Conservation (phyloP, 2,113 vertebrate genomes). For the Phyllopteryx taeniolatus region DNA sequence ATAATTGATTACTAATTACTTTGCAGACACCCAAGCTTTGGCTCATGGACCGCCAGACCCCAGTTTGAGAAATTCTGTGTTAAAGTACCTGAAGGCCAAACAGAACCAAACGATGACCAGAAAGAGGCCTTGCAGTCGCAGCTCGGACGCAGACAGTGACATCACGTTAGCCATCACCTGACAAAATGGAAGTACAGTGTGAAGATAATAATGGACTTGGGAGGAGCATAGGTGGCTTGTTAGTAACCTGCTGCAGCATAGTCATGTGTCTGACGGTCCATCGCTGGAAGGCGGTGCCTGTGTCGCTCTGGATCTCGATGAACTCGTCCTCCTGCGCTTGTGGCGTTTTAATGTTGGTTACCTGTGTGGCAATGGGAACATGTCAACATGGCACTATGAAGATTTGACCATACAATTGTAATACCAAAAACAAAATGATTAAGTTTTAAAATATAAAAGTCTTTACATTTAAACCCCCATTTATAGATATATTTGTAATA, state of each 20-base stretch:
- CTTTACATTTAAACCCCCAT: too few relatives aligned
- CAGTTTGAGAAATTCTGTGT: not conserved
- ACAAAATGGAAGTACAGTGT: not conserved
- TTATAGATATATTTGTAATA: too few relatives aligned
- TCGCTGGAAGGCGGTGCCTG: slow-evolving; percentile 93
- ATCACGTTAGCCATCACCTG: slow-evolving; percentile 91
- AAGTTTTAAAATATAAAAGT: too few relatives aligned
- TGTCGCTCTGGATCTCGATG: slow-evolving; percentile 98
- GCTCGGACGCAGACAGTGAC: slow-evolving; percentile 84
- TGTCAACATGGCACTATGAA: not conserved
- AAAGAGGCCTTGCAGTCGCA: slow-evolving; percentile 86
- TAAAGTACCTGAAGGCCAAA: slow-evolving; percentile 84
- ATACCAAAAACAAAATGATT: too few relatives aligned
- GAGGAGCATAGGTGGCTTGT: too few relatives aligned
- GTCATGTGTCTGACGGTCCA: slow-evolving; percentile 88
- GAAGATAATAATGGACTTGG: not conserved
- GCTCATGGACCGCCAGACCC: not conserved
- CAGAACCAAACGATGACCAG: slow-evolving; percentile 95
- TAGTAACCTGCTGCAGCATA: slow-evolving; percentile 84
- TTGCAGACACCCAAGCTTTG: too few relatives aligned
- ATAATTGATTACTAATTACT: too few relatives aligned
- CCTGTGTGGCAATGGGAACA: slow-evolving; percentile 62
- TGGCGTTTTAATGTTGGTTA: slow-evolving; percentile 90
- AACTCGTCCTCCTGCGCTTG: slow-evolving; percentile 92
- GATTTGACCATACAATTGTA: not conserved